Conservation (phyloP, 2,888 invertebrate species). For the Sclerodermus sp. region DNA sequence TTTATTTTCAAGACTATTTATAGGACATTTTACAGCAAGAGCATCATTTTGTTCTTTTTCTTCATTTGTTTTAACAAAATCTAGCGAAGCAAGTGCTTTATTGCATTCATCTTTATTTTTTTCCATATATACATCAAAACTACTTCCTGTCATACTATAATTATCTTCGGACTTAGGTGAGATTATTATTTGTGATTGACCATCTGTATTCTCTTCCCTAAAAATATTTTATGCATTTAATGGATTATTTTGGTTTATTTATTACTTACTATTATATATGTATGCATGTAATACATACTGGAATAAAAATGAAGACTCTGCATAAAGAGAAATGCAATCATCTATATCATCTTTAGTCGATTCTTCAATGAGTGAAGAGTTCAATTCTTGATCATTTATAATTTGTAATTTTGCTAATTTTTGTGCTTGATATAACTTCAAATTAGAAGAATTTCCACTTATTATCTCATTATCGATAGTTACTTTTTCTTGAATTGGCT, state of each 20-base stretch:
- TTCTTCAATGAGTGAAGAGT: too few relatives aligned
- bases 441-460: too few relatives aligned
- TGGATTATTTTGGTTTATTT: slow-evolving; percentile 12
- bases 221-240: background rate
- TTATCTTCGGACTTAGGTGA: too few relatives aligned
- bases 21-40: background rate
- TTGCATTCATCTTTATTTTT: background rate
- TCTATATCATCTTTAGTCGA: slow-evolving; percentile 5
- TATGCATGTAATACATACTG: too few relatives aligned
- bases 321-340: slow-evolving; percentile 31
- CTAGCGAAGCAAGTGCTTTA: background rate
- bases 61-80: background rate
- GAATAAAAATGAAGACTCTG: slow-evolving; percentile 17
- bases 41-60: background rate
- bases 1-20: background rate
- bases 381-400: too few relatives aligned
- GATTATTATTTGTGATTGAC: too few relatives aligned
- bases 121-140: background rate
- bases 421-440: too few relatives aligned
- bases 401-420: too few relatives aligned
- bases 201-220: too few relatives aligned
- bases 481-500: too few relatives aligned
- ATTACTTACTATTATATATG: background rate
- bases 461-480: too few relatives aligned
- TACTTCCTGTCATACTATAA: background rate